A percentile compares a stretch with the other conserved stretches of the same genome.
These are phyloP conservation scores for Champsocephalus esox DNA, from an alignment of 2,797 vertebrate genomes.

Conservation along the genomic window DNA sequence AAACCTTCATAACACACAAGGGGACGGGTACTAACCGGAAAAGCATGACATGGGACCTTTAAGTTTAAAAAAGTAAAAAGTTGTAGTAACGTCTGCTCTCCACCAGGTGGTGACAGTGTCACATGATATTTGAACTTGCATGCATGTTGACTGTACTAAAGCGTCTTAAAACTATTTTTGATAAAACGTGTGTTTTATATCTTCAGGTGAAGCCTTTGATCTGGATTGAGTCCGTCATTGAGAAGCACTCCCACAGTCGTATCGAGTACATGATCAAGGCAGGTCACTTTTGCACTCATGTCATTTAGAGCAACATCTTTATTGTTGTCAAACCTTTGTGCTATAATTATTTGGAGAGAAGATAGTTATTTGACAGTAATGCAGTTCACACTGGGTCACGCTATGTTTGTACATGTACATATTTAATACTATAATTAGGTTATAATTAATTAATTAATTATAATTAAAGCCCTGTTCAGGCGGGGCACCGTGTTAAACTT, in stretches of 20 bases:
- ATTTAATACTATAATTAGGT: no score
- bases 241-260: constrained; percentile 98
- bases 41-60: no score
- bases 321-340: not conserved
- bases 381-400: not conserved
- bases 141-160: not conserved
- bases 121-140: not conserved
- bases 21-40: no score
- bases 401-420: no score
- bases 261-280: constrained; percentile 99
- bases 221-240: constrained; percentile 99
- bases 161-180: not conserved
- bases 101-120: constrained; percentile 64
- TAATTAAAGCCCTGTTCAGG: constrained; percentile 5
- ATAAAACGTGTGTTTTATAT: constrained; percentile 13
- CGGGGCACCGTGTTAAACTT: constrained; percentile 21
- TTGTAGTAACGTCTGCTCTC: constrained; percentile 28
- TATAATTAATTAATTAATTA: no score
- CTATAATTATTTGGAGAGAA: not conserved
- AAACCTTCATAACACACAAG: no score
- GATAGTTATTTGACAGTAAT: not conserved
- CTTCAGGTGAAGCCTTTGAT: constrained; percentile 95
- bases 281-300: constrained; percentile 22
- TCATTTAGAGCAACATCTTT: not conserved
- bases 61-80: no score